Percentiles rank a stretch among this genome's conserved stretches.
Evolutionary conservation across 2,797 vertebrate genomes (phyloP).

Genomic region (Cygnus olor): DNA sequence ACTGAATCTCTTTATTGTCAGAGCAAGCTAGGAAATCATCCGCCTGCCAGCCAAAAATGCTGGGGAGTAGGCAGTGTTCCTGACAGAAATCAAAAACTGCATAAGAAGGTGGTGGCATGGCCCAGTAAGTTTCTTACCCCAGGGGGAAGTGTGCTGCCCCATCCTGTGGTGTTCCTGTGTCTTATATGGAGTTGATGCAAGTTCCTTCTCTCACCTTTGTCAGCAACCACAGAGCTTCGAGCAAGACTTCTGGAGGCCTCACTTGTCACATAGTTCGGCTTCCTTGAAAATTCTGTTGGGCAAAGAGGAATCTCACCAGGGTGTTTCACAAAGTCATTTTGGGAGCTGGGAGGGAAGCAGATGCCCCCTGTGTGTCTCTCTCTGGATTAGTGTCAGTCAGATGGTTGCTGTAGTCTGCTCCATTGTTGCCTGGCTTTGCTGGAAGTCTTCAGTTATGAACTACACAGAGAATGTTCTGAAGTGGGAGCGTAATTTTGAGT

Average conservation of each 20-base stretch:
- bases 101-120: neutral
- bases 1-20: neutral
- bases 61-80: neutral
- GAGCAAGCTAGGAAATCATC: neutral
- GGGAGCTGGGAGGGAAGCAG: neutral
- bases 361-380: neutral
- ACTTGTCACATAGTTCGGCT: neutral
- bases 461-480: neutral
- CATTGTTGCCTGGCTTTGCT: neutral
- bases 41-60: neutral
- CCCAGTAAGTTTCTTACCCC: neutral
- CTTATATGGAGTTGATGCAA: neutral
- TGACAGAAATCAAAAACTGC: neutral
- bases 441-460: neutral
- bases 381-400: neutral
- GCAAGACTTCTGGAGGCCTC: neutral
- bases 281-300: neutral
- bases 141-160: neutral
- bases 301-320: neutral
- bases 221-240: neutral
- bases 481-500: neutral
- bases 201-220: neutral
- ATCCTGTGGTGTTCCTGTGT: neutral
- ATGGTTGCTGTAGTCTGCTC: neutral
- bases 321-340: neutral